Evolutionary conservation across 2,113 vertebrate genomes (phyloP).

Genomic region (Pituophis catenifer): DNA sequence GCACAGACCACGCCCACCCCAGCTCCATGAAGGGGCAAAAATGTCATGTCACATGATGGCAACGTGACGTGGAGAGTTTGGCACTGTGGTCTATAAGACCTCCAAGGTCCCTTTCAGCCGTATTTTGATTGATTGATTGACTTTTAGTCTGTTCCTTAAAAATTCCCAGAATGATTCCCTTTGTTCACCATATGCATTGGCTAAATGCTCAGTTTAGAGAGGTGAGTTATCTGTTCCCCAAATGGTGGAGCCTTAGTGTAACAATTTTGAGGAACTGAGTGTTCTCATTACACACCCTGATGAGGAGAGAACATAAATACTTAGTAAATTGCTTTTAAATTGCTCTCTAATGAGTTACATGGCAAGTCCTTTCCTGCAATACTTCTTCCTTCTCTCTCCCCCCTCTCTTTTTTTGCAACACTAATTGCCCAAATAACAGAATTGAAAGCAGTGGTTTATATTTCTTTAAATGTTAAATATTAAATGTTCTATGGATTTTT

Average conservation of each 20-base stretch:
- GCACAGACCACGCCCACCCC: too few species aligned
- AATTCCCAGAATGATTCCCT: neutral
- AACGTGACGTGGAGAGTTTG: too few species aligned
- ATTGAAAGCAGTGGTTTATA: constrained; percentile 23
- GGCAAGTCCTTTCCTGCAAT: neutral
- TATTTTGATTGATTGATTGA: neutral
- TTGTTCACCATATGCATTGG: neutral
- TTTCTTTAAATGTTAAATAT: constrained; percentile 42
- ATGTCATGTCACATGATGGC: too few species aligned
- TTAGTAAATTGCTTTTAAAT: constrained; percentile 37
- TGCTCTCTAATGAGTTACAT: neutral
- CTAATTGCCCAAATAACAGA: constrained; percentile 43
- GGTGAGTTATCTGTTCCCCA: neutral
- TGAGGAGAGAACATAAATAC: neutral
- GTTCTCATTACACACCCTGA: neutral
- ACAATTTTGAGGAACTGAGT: neutral
- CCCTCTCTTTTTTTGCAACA: constrained; percentile 14
- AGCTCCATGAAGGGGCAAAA: too few species aligned
- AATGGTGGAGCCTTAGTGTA: neutral
- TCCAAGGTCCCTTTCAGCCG: too few species aligned
- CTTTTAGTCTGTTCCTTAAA: neutral
- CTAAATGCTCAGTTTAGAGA: neutral
- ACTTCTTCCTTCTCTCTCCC: neutral
- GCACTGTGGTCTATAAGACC: too few species aligned
- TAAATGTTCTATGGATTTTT: constrained; percentile 31